Base-by-base conservation (phyloP, 2,888 invertebrate genomes). In the Tribolium freemani region DNA sequence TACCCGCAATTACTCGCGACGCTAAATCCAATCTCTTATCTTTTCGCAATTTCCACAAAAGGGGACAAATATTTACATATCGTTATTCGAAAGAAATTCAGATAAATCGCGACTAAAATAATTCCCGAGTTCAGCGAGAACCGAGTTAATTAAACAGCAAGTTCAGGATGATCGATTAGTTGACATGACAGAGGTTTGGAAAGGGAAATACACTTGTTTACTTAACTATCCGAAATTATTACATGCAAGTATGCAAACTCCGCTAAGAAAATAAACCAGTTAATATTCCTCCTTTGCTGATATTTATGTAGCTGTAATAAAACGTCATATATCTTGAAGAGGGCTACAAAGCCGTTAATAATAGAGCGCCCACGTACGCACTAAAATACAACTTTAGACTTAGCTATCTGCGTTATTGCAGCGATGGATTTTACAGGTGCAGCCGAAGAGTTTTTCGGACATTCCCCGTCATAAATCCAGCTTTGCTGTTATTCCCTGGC, bases 321-420 rank as follows among this genome's bases (percentile, higher is more conserved):
- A 64, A 64, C 54, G 20, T 64, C 64, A 63, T 63, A 50, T 63
- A 50, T 54, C 64, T 51, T 64, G 64, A 64, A 54, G 64, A 64
- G 64, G 64, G 51, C 53, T 64, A 64, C 61, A 64, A 45, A 54
- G 48, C 16, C 67, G 56, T 67, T 67, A 67, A 67, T 67, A 56
- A 67, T 56, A 48, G 46, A 13, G 48, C 67, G 26, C 67, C 67
- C 31, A 67, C 67, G 48, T 13, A 26, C 30, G 67, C 56, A 67
- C 46, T 67, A 67, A 67, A 67, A 45, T 67, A 64, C 56, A 57
- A 56, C 46, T 67, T 67, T 30, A 56, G 53, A 63, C 64, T 38
- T 63, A 63, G 31, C 44, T 53, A 51, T 44, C 64, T 11, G 11
- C 44, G 64, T 13, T 9, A 64, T 16, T 21, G 54, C 21, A 16